These are phyloP conservation scores for Yponomeuta malinellus DNA, from an alignment of 2,888 invertebrate species.

Conservation along the genomic window DNA sequence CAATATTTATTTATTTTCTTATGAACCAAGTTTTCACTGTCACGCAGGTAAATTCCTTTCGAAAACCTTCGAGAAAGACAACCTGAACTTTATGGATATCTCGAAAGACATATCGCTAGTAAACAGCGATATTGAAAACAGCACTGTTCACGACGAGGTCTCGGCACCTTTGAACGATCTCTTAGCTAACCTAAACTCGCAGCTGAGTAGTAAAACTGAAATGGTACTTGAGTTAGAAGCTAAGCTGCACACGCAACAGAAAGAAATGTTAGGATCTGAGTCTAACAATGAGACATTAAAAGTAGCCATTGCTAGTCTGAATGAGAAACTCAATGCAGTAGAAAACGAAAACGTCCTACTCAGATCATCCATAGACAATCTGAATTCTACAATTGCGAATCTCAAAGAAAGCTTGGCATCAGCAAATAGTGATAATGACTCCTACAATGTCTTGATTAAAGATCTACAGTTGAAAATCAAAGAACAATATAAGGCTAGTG, in stretches of 20 bases:
- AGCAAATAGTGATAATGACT: slow-evolving; percentile 43
- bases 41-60: background rate
- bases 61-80: slow-evolving; percentile 30
- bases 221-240: slow-evolving; percentile 43
- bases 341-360: slow-evolving; percentile 48
- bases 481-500: slow-evolving; percentile 33
- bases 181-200: slow-evolving; percentile 35
- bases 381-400: slow-evolving; percentile 44
- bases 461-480: slow-evolving; percentile 48
- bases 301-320: slow-evolving; percentile 33
- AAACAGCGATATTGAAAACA: slow-evolving; percentile 50
- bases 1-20: too few species aligned
- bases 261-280: slow-evolving; percentile 44
- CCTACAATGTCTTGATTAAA: slow-evolving; percentile 46
- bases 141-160: slow-evolving; percentile 33
- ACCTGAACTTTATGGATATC: slow-evolving; percentile 42
- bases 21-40: too few species aligned
- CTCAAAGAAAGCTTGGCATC: slow-evolving; percentile 42
- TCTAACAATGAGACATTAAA: slow-evolving; percentile 39
- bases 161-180: slow-evolving; percentile 30
- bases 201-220: slow-evolving; percentile 40
- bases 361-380: slow-evolving; percentile 42
- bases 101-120: slow-evolving; percentile 53
- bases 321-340: slow-evolving; percentile 35
- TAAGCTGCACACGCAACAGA: slow-evolving; percentile 37